Conservation (phyloP, 1,140 invertebrate genomes). For the Cheumatopsyche charites region DNA sequence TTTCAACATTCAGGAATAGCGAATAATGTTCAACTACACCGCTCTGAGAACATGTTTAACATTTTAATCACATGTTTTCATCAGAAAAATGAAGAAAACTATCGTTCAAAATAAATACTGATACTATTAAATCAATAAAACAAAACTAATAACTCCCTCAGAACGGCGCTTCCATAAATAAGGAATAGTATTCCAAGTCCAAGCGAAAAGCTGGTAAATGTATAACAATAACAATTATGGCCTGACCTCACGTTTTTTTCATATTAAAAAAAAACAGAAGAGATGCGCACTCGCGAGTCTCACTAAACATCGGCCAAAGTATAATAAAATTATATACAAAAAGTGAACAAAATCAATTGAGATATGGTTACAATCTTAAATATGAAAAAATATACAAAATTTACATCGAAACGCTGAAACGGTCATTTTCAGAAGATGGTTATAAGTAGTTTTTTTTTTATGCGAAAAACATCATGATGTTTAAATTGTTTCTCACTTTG, state of each 20-base stretch:
- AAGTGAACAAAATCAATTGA: slow-evolving; percentile 29
- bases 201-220: slow-evolving; percentile 35
- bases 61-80: too few species aligned
- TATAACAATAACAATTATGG: slow-evolving; percentile 28
- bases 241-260: neutral
- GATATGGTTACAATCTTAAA: slow-evolving; percentile 1
- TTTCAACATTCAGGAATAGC: slow-evolving; percentile 44
- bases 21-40: slow-evolving; percentile 30
- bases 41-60: slow-evolving; percentile 41
- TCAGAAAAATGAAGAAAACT: too few species aligned
- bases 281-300: slow-evolving; percentile 38
- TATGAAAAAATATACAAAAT: slow-evolving; percentile 16
- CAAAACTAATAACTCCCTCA: slow-evolving; percentile 32
- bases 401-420: slow-evolving; percentile 5
- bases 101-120: too few species aligned
- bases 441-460: neutral
- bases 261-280: slow-evolving; percentile 20
- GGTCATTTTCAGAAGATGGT: neutral
- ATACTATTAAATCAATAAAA: neutral
- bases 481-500: neutral
- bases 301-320: slow-evolving; percentile 35
- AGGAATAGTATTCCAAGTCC: slow-evolving; percentile 37
- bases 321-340: slow-evolving; percentile 2
- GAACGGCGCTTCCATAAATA: slow-evolving; percentile 40
- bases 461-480: neutral